Percentiles rank a stretch among this genome's conserved stretches.
phyloP scores from a whole-genome alignment of 53 echinoderm and acorn worm species.

The Paelopatides confundens region DNA sequence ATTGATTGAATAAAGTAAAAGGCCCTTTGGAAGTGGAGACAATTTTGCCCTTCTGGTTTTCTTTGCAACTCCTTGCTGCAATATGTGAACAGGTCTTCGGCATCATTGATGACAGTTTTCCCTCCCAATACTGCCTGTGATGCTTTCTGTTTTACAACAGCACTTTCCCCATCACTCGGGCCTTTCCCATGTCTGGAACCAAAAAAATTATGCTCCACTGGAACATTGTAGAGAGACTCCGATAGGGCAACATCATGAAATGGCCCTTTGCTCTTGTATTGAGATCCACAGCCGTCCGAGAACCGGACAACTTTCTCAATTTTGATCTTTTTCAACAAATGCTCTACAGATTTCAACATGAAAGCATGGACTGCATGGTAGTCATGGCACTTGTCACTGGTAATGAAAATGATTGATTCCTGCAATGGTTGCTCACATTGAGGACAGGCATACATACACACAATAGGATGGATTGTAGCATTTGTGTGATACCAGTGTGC shows the following conservation, averaged over 20 bases:
- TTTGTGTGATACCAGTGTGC: constrained; percentile 57
- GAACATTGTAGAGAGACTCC: neutral
- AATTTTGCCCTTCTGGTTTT: neutral
- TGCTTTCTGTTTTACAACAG: constrained; percentile 16
- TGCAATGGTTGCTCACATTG: constrained; percentile 16
- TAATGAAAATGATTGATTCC: constrained; percentile 50
- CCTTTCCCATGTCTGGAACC: constrained; percentile 56
- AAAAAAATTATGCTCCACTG: constrained; percentile 31
- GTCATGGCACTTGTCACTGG: constrained; percentile 63
- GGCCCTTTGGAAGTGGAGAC: no score
- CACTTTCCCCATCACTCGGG: constrained; percentile 49
- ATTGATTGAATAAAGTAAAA: neutral
- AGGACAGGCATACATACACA: constrained; percentile 58
- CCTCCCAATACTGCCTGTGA: constrained; percentile 32
- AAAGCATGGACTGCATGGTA: constrained; percentile 66
- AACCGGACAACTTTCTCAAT: constrained; percentile 34
- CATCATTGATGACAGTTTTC: constrained; percentile 43
- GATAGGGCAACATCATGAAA: constrained; percentile 17
- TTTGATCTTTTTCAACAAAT: no score
- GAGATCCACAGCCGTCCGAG: constrained; percentile 45
- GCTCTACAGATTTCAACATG: constrained; percentile 1
- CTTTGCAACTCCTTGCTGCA: neutral
- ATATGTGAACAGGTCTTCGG: constrained; percentile 5
- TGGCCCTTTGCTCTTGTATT: constrained; percentile 33
- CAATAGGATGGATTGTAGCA: constrained; percentile 65